Evolutionary conservation across 2,797 vertebrate species (phyloP), one percentile per base, ranked within the genome.

Genomic region (Hapalemur alaotrensis): DNA sequence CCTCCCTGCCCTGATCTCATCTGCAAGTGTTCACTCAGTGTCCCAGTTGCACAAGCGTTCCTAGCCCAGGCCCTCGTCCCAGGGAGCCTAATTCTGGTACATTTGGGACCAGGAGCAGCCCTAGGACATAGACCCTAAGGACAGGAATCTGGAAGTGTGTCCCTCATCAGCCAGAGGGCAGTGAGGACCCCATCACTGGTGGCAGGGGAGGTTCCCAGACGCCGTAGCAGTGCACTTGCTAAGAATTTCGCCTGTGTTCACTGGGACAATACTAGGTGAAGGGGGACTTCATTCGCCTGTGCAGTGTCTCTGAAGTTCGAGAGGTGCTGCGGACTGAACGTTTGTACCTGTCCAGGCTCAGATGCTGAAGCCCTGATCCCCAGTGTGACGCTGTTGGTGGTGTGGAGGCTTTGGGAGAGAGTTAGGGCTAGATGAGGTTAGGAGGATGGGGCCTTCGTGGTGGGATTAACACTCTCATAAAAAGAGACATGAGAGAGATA

Each of bases 281-380:
- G 79, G 32, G 10, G 57, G 1, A 1, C 15, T 4, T 54, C 38
- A 0, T 59, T 30, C 3, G 0, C 63, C 63, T 4, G 7, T 2
- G 35, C 10, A 4, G 0, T 2, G n/a, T 43, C 50, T 54, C 85
- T 28, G 82, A 73, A 20, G 13, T 41, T 22, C 17, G 35, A 23
- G 75, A 67, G 75, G 9, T 9, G 28, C 5, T 17, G 4, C 3
- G 30, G 52, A 6, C 22, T 63, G 9, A 35, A 57, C 4, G n/a
- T 17, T 17, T 30, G 23, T 28, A 32, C 1, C 18, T 14, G 22
- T 5, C 22, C 28, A 20, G 28, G 35, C 32, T 32, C 41, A 20
- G 17, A 25, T 10, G 8, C 52, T 78, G 38, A 35, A 61, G 50
- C 18, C 9, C 43, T 6, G 41, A 52, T 18, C 46, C 41, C 78